These are phyloP conservation scores for Ceratina calcarata DNA, from an alignment of 1,140 invertebrate genomes.

Conservation along the genomic window DNA sequence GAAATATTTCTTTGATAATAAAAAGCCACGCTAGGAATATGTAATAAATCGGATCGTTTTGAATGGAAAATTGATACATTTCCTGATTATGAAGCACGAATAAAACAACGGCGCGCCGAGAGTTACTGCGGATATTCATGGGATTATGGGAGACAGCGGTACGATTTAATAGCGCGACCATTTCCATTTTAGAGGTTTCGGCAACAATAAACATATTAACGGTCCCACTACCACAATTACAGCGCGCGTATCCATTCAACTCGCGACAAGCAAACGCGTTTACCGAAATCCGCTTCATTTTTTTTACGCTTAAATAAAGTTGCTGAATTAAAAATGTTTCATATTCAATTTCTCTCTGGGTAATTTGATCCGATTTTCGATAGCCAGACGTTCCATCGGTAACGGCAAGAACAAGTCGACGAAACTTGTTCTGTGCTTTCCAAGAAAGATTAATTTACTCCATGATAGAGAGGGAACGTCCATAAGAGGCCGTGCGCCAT, in stretches of 20 bases:
- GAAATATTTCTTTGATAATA: constrained; percentile 8
- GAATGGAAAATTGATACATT: constrained; percentile 43
- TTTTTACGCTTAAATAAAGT: neutral
- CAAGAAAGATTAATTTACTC: neutral
- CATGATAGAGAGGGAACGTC: constrained; percentile 21
- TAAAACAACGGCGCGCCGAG: constrained; percentile 39
- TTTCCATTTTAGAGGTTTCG: constrained; percentile 54
- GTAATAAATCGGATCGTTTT: constrained; percentile 17
- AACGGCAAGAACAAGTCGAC: neutral
- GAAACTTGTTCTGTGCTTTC: constrained; percentile 23
- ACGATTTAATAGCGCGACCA: constrained; percentile 56
- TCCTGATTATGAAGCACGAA: constrained; percentile 26
- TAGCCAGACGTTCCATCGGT: neutral
- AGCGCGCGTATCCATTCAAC: constrained; percentile 35
- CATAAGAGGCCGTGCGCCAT: constrained; percentile 42
- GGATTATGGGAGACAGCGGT: constrained; percentile 58
- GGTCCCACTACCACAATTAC: constrained; percentile 29
- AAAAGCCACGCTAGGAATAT: constrained; percentile 3
- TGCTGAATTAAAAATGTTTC: too few relatives aligned
- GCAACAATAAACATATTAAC: constrained; percentile 63
- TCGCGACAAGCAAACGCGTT: neutral
- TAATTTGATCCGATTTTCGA: neutral
- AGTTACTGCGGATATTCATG: constrained; percentile 48
- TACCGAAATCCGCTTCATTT: neutral
- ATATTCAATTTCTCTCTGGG: neutral